Conservation (phyloP, 1,140 invertebrate genomes). For the Nautilus pompilius region DNA sequence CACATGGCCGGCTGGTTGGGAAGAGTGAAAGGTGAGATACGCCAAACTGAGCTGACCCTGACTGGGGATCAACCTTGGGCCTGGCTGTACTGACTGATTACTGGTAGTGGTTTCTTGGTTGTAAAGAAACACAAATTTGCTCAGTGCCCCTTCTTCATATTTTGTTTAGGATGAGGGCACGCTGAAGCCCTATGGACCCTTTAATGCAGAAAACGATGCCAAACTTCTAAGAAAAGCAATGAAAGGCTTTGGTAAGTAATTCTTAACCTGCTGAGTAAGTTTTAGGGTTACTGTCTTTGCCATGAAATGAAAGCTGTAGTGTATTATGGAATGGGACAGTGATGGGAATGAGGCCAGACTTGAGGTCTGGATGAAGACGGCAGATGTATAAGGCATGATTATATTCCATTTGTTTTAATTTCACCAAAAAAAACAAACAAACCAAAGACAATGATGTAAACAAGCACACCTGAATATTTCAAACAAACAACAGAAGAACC, state of each 20-base stretch:
- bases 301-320: no score
- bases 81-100: background rate
- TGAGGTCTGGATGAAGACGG: background rate
- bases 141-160: background rate
- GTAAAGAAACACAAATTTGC: background rate
- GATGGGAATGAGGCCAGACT: no score
- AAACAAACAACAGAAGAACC: no score
- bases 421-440: no score
- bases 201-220: conserved; percentile 50
- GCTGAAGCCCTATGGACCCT: conserved; percentile 34
- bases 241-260: conserved; percentile 49
- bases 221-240: conserved; percentile 50
- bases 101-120: background rate
- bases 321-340: no score
- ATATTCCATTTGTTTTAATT: background rate
- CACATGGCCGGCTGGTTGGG: background rate
- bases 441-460: no score
- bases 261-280: no score
- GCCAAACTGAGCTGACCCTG: background rate
- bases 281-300: no score
- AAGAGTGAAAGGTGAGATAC: background rate
- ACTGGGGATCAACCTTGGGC: background rate
- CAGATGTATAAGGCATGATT: background rate
- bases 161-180: conserved; percentile 37
- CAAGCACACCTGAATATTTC: no score